Base-by-base conservation (phyloP, 2,797 vertebrate genomes). In the Galago senegalensis region DNA sequence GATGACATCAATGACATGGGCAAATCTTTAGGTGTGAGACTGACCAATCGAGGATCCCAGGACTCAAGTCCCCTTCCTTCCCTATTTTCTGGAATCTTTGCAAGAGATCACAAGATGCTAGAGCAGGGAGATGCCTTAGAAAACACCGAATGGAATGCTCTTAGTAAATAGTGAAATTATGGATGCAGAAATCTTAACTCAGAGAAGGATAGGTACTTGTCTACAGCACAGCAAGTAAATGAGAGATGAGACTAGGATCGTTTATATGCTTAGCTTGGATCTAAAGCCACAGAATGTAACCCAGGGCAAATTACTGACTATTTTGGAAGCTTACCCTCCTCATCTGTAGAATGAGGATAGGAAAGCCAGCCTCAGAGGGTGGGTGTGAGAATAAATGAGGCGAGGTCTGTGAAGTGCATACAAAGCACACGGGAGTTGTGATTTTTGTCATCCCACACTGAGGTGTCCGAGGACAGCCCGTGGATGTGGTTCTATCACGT, bases 271-370 rank as follows among this genome's bases (percentile, higher is more conserved):
- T 89, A 87, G 7, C 34, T 53, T 87, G 70, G 31, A 16, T 49
- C n/a, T 86, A 29, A 53, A 90, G 29, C 86, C 81, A 37, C 56
- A 88, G 77, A 88, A 58, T 65, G 56, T 70, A 40, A 75, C 43
- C 20, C 27, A 40, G 82, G 80, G 21, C n/a, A 60, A 13, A 27
- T 16, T 31, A 37, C 23, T 17, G 7, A 20, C 23, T 61, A 34
- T 25, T 67, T 46, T 63, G 70, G 72, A 37, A 43, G 20, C 17
- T 60, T 34, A 25, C 14, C 8, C 40, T 70, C 10, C 75, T 90
- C 27, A 13, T 25, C 14, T 77, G 8, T 43, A 87, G 85, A 83
- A 37, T 16, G 53, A 63, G 25, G 5, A 27, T 34, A 65, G 65
- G 25, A 4, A 53, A 1, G 31, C 17, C 77, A 31, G 2, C 21